Percentiles rank a stretch among this genome's conserved stretches.
Conservation (phyloP, 1,140 invertebrate species). For the Leptoteleia sp. region DNA sequence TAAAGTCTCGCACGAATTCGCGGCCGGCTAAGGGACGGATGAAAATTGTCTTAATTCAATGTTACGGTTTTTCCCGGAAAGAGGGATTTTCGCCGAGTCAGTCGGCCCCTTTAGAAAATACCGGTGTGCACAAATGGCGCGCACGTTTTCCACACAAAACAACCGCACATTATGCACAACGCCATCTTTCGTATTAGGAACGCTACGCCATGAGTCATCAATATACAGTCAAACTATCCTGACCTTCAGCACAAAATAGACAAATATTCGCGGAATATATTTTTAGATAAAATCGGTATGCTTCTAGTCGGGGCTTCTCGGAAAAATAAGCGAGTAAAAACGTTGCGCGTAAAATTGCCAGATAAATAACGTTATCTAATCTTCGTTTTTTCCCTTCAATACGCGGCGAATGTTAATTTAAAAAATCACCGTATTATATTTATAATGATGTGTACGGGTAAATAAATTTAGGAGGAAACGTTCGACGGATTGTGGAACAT, state of each 20-base stretch:
- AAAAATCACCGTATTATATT: too few relatives aligned
- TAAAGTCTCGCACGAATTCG: too few relatives aligned
- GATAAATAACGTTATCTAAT: constrained; percentile 26
- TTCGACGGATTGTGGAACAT: too few relatives aligned
- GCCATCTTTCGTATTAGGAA: background rate
- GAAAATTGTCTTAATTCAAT: too few relatives aligned
- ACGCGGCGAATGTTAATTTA: too few relatives aligned
- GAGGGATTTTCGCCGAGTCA: background rate
- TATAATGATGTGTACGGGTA: too few relatives aligned
- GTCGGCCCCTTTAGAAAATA: background rate
- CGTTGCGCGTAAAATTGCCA: constrained; percentile 37
- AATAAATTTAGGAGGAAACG: too few relatives aligned
- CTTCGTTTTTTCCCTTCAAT: background rate
- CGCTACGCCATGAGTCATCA: constrained; percentile 35
- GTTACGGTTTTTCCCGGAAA: too few relatives aligned
- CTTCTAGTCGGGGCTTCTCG: constrained; percentile 21
- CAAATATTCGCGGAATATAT: constrained; percentile 59
- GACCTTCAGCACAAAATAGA: constrained; percentile 53
- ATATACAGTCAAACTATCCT: constrained; percentile 24
- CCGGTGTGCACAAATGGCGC: constrained; percentile 12
- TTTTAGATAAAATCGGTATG: constrained; percentile 57
- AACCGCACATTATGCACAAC: constrained; percentile 1
- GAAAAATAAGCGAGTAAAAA: constrained; percentile 29
- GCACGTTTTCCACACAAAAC: constrained; percentile 18
- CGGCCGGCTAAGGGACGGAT: too few relatives aligned